These are phyloP conservation scores for Neolamprologus ventralis DNA, from an alignment of 2,113 vertebrate species.

Conservation along the genomic window DNA sequence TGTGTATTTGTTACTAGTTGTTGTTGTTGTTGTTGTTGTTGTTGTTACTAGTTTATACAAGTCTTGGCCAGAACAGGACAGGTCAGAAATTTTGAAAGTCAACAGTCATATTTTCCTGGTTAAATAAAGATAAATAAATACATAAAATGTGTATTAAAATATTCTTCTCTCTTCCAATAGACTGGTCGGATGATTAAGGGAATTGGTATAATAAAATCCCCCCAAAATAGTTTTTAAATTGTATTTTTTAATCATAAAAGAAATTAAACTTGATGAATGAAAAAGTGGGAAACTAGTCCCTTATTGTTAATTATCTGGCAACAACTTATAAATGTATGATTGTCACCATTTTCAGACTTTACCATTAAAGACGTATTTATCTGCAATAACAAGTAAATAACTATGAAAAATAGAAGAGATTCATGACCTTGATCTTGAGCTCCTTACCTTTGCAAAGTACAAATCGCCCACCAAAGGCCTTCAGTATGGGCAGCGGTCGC, in stretches of 20 bases:
- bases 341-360: background rate
- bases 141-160: background rate
- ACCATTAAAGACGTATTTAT: background rate
- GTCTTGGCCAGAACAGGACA: background rate
- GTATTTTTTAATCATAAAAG: background rate
- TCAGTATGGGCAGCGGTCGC: conserved; percentile 77
- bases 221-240: background rate
- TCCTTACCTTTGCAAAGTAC: conserved; percentile 85
- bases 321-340: background rate
- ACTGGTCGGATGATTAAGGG: background rate
- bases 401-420: background rate
- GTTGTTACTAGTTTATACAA: background rate
- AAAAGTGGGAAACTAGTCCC: background rate
- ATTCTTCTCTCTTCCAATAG: background rate
- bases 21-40: too few species aligned
- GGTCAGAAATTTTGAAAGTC: background rate
- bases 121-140: background rate
- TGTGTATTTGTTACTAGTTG: background rate
- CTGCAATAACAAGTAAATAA: background rate
- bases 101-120: rapidly evolving
- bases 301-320: background rate
- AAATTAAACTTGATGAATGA: background rate
- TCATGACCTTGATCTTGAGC: background rate
- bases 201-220: background rate
- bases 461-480: conserved; percentile 81